Base-by-base conservation (phyloP, 1,140 invertebrate genomes). In the Sarcophaga bullata region DNA sequence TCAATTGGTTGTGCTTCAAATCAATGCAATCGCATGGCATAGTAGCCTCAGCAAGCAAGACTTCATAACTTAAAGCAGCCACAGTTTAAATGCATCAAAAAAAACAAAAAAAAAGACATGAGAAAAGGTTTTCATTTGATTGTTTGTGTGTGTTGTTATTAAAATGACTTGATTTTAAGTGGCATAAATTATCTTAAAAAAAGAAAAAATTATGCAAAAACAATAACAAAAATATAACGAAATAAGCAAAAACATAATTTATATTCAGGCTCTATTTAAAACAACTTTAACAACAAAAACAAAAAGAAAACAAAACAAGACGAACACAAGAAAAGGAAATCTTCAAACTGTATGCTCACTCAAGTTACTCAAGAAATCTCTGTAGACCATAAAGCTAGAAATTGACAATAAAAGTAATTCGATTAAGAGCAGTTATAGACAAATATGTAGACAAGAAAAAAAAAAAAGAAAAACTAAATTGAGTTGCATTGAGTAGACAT, bases 131-230 rank as follows among this genome's bases (percentile, higher is more conserved):
- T 68, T 68, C n/a, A 68, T 68, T 68, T 68, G 62, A 68, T 68
- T 68, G 17, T 68, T 68, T 17, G 62, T 68, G 62, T 68, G 62
- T n/a, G n/a, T n/a, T n/a, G 19, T 68, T 68, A 68, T 68, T 68
- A 19, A 68, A 68, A 68, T 68, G 62, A 68, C 62, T 68, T 17
- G 62, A 17, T 68, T n/a, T 68, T 68, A 68, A 68, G 62, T 68
- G 62, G 62, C 62, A 68, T 68, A 68, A 68, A 68, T 68, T 68
- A 68, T 68, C 6, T 19, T 15, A 68, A 17, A 68, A 68, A 68
- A 68, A 17, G 6, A 68, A 15, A 68, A 68, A 68, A 68, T 19
- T 68, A 15, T 68, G 62, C 62, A 68, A 19, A 68, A 68, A 25
- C 52, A n/a, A n/a, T n/a, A n/a, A n/a, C n/a, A n/a, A n/a, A n/a